phyloP scores from a whole-genome alignment of 2,888 invertebrate genomes.

The Frankliniella fusca region DNA sequence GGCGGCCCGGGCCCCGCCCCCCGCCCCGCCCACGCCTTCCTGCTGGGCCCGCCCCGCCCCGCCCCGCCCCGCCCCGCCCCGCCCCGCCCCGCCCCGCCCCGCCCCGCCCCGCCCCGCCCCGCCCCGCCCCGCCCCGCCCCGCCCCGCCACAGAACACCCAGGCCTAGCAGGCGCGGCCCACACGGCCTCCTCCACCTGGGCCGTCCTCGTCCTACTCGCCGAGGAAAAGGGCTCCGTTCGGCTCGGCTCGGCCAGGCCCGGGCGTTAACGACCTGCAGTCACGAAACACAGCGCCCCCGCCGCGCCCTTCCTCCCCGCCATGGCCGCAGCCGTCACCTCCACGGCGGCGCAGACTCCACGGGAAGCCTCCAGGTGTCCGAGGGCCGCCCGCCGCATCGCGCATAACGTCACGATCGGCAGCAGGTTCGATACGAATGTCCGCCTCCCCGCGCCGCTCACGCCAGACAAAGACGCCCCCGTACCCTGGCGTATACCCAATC shows the following conservation, averaged over 20 bases:
- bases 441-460: no score
- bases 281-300: background rate
- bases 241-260: background rate
- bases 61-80: background rate
- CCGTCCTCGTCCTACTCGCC: background rate
- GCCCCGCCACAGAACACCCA: background rate
- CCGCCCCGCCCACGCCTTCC: background rate
- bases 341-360: no score
- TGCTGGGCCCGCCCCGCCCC: background rate
- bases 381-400: no score
- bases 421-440: no score
- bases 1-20: background rate
- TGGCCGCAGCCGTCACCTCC: no score
- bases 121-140: background rate
- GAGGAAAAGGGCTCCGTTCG: background rate
- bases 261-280: background rate
- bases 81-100: background rate
- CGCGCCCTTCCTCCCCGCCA: no score
- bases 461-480: no score
- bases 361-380: no score
- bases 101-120: background rate
- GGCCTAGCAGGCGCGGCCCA: background rate
- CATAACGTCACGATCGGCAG: no score
- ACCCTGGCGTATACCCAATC: no score
- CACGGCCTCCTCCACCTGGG: background rate